Evolutionary conservation across 2,797 vertebrate genomes (phyloP), one percentile per base, ranked within the genome.

Genomic region (Sebastes melanostomus): DNA sequence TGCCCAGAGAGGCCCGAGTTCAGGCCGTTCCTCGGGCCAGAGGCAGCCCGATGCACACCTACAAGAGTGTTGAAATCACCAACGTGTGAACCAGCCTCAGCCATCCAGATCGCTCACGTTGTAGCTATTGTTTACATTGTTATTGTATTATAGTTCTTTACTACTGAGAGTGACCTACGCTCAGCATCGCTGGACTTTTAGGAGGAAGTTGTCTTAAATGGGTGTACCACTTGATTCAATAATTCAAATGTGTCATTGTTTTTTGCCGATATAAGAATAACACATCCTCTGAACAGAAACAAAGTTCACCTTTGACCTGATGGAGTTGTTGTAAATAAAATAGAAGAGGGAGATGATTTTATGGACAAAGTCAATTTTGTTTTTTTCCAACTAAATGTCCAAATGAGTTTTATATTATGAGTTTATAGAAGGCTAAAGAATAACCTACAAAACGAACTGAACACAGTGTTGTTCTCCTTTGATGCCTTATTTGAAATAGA

Each of bases 11-110:
- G 85, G 94, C 92, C 60, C 84, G 94, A 18, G 92, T 93, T 14
- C 94, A 95, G 76, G 91, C 91, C 5, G 72, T 92, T 24, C 88
- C 94, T 25, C 90, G 92, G n/a, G 86, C 88, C 73, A 91, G 94
- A 76, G 94, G 93, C 77, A 95, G 96, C 85, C 95, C 95, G 1
- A 74, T 95, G 92, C 95, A 95, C 82, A 91, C 89, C 66, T 96
- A 87, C 92, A 95, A 92, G 13, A 91, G 92, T 59, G 95, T 95
- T 1, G 96, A 96, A 83, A 94, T 96, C 87, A 95, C 95, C 46
- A 96, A 95, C 20, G 93, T 96, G 77, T 96, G 91, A 95, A 54
- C 12, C 58, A 16, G 25, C 42, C 24, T n/a, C 78, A 11, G 74
- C 34, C 68, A 30, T 56, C 20, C 1, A 56, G 62, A 78, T 66